Base-by-base conservation (phyloP, 1,140 invertebrate genomes). In the Pseudomyrmex sp. region DNA sequence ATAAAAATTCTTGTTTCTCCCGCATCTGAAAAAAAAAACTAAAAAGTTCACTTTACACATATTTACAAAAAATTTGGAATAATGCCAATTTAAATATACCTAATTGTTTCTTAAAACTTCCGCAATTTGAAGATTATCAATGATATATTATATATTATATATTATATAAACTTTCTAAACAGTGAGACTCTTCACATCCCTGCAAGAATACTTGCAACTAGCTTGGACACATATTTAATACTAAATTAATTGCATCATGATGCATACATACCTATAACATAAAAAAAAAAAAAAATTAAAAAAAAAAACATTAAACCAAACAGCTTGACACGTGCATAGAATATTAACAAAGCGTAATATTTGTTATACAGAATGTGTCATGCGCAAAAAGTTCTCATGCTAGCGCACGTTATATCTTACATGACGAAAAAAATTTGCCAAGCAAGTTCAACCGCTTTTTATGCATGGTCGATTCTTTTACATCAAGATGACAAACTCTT, bases 251-350 rank as follows among this genome's bases (percentile, higher is more conserved):
- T 52, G 65, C 23, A 18, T 10, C 46, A 54, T 2, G 23, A 52
- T 48, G 20, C 18, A 20, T 52, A 66, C 18, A 52, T 52, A 65
- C 23, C 46, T 76, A 76, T 20, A 76, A 76, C 59, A 76, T 65
- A 76, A 76, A 5, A 35, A 76, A 50, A 65, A 44, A 59, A 8
- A 26, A 26, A 26, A 26, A 26, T 0, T 18, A 18, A 26, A 26
- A 26, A 26, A 26, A 35, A 35, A 35, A 35, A 35, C 35, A 35
- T 35, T 7, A 5, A 35, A 35, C 5, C 35, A 35, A 35, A 35
- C 20, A 63, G 23, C 20, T 65, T 9, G 8, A 35, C 20, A 18
- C 35, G 23, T 35, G 35, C 2, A 20, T 26, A 7, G n/a, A 20
- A 66, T 1, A 13, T 50, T 7, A 48, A 26, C 46, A 77, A 20